phyloP scores from a whole-genome alignment of 2,113 vertebrate species.

The Athene noctua region DNA sequence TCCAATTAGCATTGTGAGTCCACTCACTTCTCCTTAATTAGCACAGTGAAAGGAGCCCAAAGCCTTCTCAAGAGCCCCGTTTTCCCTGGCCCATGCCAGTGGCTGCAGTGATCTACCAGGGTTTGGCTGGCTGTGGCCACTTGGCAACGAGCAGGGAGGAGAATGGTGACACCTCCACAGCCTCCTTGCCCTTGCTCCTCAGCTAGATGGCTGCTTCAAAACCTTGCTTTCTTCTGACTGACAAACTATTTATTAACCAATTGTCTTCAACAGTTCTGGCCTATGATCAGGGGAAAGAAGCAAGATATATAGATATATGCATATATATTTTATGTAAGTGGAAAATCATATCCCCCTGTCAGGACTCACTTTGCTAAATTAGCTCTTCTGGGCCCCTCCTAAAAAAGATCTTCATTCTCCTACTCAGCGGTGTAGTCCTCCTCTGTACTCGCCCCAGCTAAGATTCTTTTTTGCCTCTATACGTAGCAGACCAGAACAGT shows the following conservation, averaged over 20 bases:
- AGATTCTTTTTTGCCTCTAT: slow-evolving; percentile 59
- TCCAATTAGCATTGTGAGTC: not conserved
- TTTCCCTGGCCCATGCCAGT: accelerated
- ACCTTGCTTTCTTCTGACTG: not conserved
- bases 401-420: slow-evolving; percentile 59
- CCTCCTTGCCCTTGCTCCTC: not conserved
- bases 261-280: not conserved
- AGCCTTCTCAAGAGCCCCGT: not conserved
- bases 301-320: not conserved
- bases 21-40: slow-evolving; percentile 1
- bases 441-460: slow-evolving; percentile 67
- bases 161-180: not conserved
- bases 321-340: slow-evolving; percentile 21
- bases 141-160: not conserved
- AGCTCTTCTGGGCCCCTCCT: slow-evolving; percentile 46
- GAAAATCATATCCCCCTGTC: not conserved
- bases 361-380: slow-evolving; percentile 40
- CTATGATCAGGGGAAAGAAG: not conserved
- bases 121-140: not conserved
- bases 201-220: not conserved
- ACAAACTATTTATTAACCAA: not conserved
- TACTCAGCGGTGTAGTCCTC: slow-evolving; percentile 61
- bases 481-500: slow-evolving; percentile 45
- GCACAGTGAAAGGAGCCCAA: not conserved
- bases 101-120: not conserved